Conservation (phyloP, 2,113 vertebrate genomes). For the Speoplatyrhinus poulsoni region DNA sequence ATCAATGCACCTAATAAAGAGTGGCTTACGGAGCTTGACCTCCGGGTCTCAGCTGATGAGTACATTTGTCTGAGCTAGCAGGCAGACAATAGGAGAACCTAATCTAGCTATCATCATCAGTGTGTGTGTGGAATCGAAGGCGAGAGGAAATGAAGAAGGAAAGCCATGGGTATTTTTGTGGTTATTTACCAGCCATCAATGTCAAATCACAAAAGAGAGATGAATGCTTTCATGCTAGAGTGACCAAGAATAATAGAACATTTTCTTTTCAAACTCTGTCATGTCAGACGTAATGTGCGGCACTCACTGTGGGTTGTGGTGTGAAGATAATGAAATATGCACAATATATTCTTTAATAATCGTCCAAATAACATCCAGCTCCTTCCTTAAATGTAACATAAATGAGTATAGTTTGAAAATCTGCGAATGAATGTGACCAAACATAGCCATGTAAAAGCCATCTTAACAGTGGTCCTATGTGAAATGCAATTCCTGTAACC, state of each 20-base stretch:
- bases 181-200: constrained; percentile 53
- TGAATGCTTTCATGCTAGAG: constrained; percentile 39
- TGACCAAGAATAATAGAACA: constrained; percentile 41
- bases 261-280: constrained; percentile 50
- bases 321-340: constrained; percentile 44
- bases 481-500: too few species aligned
- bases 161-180: constrained; percentile 45
- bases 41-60: constrained; percentile 68
- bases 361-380: constrained; percentile 19
- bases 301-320: constrained; percentile 26
- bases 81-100: constrained; percentile 56
- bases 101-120: constrained; percentile 53
- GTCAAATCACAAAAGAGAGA: constrained; percentile 43
- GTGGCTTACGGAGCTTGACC: constrained; percentile 82
- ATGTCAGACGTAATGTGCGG: constrained; percentile 26
- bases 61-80: constrained; percentile 78
- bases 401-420: constrained; percentile 38
- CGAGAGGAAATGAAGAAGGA: constrained; percentile 63
- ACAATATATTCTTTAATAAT: constrained; percentile 30
- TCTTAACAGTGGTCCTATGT: too few species aligned
- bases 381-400: constrained; percentile 30
- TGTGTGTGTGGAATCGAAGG: constrained; percentile 47
- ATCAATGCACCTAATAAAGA: constrained; percentile 89
- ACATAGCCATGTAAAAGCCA: neutral
- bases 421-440: constrained; percentile 33